These are phyloP conservation scores for Tragelaphus scriptus DNA, from an alignment of 2,113 vertebrate species.

Conservation along the genomic window DNA sequence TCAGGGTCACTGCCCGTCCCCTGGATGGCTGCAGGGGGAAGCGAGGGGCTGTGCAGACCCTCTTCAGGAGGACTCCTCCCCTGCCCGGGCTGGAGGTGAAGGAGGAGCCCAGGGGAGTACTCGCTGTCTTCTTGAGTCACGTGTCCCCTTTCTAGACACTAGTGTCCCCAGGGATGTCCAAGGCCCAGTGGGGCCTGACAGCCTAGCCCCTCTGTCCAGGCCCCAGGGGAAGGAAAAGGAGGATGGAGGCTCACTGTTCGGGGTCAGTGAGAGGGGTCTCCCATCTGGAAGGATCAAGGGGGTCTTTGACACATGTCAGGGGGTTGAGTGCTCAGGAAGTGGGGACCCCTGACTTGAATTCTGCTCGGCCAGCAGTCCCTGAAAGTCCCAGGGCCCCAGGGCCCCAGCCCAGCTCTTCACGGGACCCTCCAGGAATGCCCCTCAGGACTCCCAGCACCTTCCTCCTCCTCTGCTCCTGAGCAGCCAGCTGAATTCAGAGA, in stretches of 20 bases:
- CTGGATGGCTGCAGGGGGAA: rapidly evolving
- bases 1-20: not conserved
- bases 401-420: not conserved
- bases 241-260: not conserved
- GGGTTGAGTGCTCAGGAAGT: rapidly evolving
- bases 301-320: not conserved
- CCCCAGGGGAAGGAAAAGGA: rapidly evolving
- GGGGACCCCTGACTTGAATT: not conserved
- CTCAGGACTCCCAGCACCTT: rapidly evolving
- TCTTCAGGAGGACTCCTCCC: too few relatives aligned
- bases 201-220: not conserved
- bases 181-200: not conserved
- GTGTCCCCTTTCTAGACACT: not conserved
- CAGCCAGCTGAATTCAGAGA: not conserved
- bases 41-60: not conserved
- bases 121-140: too few relatives aligned
- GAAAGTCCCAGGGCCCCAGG: not conserved
- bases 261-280: not conserved
- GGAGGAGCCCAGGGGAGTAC: not conserved
- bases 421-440: too few relatives aligned
- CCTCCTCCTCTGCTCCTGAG: rapidly evolving
- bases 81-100: rapidly evolving
- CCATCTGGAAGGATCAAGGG: not conserved
- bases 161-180: not conserved
- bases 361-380: not conserved